A percentile compares a stretch with the other conserved stretches of the same genome.
Conservation (phyloP, 2,797 vertebrate species). For the Centropyge bicolor region DNA sequence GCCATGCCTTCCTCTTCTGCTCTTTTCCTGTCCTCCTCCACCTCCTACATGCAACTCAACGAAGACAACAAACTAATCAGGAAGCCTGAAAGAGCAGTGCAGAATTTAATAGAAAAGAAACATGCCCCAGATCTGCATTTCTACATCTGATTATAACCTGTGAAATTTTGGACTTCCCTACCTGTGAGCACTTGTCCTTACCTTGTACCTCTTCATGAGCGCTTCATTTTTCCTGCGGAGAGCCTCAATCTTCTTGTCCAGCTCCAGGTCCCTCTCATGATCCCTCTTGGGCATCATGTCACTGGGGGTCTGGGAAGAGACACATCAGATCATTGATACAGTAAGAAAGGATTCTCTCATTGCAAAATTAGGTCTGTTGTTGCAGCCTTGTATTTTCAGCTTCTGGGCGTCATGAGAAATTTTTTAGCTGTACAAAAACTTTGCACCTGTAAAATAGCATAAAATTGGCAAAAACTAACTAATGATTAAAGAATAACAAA, state of each 20-base stretch:
- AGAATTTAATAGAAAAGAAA: not conserved
- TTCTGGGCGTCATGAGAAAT: not conserved
- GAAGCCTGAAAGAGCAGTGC: constrained; percentile 3
- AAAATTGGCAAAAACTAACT: not conserved
- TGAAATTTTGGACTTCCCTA: not conserved
- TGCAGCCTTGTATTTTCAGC: not conserved
- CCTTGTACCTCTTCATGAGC: constrained; percentile 95
- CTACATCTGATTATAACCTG: not conserved
- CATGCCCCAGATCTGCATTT: not conserved
- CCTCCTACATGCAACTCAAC: constrained; percentile 87
- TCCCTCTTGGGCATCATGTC: constrained; percentile 89
- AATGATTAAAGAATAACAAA: not conserved
- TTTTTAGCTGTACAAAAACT: not conserved
- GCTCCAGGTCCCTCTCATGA: constrained; percentile 92
- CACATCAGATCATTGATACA: constrained; percentile 3
- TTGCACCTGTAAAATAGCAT: not conserved
- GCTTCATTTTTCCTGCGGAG: constrained; percentile 95
- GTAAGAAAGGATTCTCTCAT: not conserved
- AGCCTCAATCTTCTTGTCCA: constrained; percentile 95
- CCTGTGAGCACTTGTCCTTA: constrained; percentile 67
- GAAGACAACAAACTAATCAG: constrained; percentile 45
- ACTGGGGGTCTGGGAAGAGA: constrained; percentile 61
- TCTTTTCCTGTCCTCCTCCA: constrained; percentile 95
- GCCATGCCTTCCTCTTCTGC: constrained; percentile 94
- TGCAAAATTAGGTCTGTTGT: not conserved